Conservation (phyloP, 2,888 invertebrate genomes). For the Anthophora plumipes region DNA sequence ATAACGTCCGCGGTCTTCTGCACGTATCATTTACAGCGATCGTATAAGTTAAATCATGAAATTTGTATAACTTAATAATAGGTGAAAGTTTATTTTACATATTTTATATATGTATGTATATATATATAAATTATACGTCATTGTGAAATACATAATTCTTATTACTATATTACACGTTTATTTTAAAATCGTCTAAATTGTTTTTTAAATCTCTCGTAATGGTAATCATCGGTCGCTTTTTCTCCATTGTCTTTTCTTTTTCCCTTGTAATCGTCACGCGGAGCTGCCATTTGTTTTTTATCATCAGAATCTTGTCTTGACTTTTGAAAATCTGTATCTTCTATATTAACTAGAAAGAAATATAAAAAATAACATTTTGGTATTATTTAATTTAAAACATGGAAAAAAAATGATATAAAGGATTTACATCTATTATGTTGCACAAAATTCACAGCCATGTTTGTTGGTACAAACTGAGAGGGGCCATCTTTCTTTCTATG, state of each 20-base stretch:
- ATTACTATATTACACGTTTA: slow-evolving; percentile 27
- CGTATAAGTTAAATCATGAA: background rate
- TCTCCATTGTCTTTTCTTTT: slow-evolving; percentile 91
- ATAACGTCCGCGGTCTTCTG: background rate
- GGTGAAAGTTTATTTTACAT: slow-evolving; percentile 16
- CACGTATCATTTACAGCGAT: background rate
- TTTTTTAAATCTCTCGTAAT: slow-evolving; percentile 98
- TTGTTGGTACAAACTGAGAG: slow-evolving; percentile 98
- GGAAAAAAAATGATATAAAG: background rate
- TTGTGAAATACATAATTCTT: background rate
- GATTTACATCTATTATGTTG: slow-evolving; percentile 97
- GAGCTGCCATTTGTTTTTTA: slow-evolving; percentile 81
- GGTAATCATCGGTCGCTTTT: slow-evolving; percentile 98
- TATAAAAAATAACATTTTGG: background rate
- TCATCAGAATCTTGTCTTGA: slow-evolving; percentile 87
- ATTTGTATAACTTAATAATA: background rate
- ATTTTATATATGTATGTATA: slow-evolving; percentile 2
- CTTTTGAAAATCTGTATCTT: slow-evolving; percentile 88
- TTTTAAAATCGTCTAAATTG: slow-evolving; percentile 94
- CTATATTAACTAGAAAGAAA: slow-evolving; percentile 92
- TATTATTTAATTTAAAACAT: background rate
- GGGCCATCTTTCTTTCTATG: slow-evolving; percentile 96
- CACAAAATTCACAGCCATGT: slow-evolving; percentile 99
- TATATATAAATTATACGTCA: background rate
- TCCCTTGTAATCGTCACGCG: slow-evolving; percentile 86